A percentile compares a stretch with the other conserved stretches of the same genome.
These are phyloP conservation scores for Xenopus borealis DNA, from an alignment of 2,113 vertebrate species.

Conservation along the genomic window DNA sequence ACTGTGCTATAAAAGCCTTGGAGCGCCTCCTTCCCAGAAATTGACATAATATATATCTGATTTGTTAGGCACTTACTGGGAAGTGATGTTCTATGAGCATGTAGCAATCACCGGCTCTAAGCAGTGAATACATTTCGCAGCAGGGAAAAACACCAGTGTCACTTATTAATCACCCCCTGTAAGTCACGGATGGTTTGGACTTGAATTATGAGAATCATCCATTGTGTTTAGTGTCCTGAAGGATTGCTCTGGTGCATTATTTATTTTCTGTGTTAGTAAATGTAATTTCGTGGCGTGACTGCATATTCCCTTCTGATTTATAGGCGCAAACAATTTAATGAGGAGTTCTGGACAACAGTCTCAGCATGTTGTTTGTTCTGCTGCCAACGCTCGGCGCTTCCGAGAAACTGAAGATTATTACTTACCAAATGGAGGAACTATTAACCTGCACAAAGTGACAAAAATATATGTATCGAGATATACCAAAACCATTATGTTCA, in stretches of 20 bases:
- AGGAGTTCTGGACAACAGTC: conserved; percentile 7
- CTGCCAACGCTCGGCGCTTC: background rate
- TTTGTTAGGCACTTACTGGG: conserved; percentile 34
- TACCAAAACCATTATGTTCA: too few species aligned
- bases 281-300: conserved; percentile 30
- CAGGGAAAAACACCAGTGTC: background rate
- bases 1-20: conserved; percentile 14
- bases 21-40: conserved; percentile 19
- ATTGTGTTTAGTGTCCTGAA: conserved; percentile 20
- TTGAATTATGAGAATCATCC: conserved; percentile 30
- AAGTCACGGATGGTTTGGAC: background rate
- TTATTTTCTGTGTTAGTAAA: conserved; percentile 24
- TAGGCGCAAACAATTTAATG: conserved; percentile 29
- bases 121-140: conserved; percentile 18
- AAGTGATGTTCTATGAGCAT: conserved; percentile 38
- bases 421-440: too few species aligned
- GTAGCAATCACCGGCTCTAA: conserved; percentile 24
- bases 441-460: too few species aligned
- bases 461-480: too few species aligned
- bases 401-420: conserved; percentile 1
- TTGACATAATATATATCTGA: conserved; percentile 30
- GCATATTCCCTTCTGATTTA: conserved; percentile 27
- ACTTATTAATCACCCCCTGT: too few species aligned
- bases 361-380: background rate
- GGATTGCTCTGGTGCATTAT: conserved; percentile 34